Conservation (phyloP, 1,140 invertebrate species). For the Reticulitermes speratus region DNA sequence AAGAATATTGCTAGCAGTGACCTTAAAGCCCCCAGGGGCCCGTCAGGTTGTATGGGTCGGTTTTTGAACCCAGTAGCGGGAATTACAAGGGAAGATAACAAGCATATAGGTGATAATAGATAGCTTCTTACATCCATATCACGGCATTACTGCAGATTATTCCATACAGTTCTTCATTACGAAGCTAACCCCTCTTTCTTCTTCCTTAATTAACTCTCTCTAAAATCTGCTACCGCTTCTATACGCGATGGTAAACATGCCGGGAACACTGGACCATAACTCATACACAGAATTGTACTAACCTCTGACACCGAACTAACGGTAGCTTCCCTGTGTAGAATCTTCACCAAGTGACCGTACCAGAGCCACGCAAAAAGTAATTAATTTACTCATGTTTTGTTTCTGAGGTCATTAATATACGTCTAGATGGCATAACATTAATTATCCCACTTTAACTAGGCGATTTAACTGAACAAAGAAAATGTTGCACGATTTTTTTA, state of each 20-base stretch:
- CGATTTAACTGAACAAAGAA: slow-evolving; percentile 16
- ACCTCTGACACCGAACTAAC: neutral
- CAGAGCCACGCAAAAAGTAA: neutral
- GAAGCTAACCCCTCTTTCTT: neutral
- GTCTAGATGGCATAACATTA: neutral
- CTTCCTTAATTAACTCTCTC: slow-evolving; percentile 7
- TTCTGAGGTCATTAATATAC: slow-evolving; percentile 14
- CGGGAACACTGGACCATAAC: neutral
- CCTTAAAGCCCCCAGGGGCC: too few species aligned
- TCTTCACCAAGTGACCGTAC: neutral
- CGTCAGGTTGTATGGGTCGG: too few species aligned
- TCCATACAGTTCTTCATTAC: neutral
- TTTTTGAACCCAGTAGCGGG: too few species aligned
- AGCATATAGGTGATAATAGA: too few species aligned
- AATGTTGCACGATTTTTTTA: neutral
- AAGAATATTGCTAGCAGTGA: too few species aligned
- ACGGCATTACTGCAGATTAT: too few species aligned
- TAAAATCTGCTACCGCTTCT: neutral
- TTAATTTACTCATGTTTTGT: slow-evolving; percentile 12
- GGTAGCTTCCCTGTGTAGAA: neutral
- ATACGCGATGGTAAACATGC: neutral
- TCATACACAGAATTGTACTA: neutral
- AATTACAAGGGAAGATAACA: too few species aligned
- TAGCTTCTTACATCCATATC: too few species aligned
- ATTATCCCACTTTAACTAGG: neutral